phyloP scores from a whole-genome alignment of 2,888 invertebrate genomes.

The Anoplius nigerrimus region DNA sequence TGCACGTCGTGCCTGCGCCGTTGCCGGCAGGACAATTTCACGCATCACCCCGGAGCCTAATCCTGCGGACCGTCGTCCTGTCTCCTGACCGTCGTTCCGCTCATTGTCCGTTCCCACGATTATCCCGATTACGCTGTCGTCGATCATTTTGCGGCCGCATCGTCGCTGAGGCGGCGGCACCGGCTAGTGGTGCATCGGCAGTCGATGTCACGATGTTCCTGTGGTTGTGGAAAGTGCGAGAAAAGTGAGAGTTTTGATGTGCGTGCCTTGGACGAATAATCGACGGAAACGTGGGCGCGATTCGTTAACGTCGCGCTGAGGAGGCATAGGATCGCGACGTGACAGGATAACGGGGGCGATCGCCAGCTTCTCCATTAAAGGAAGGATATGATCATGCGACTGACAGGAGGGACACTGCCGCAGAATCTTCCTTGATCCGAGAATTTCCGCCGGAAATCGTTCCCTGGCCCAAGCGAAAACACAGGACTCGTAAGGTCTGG shows the following conservation, averaged over 20 bases:
- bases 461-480: constrained; percentile 34
- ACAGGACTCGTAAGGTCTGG: constrained; percentile 45
- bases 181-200: constrained; percentile 18
- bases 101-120: background rate
- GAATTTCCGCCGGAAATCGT: constrained; percentile 24
- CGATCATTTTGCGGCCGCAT: constrained; percentile 15
- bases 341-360: background rate
- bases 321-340: background rate
- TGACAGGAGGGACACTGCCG: constrained; percentile 33
- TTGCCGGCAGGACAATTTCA: too few relatives aligned
- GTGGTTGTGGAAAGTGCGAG: constrained; percentile 59
- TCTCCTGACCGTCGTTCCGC: background rate
- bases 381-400: constrained; percentile 46
- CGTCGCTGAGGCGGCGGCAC: background rate
- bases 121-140: constrained; percentile 1
- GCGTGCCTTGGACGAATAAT: background rate
- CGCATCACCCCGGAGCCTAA: background rate
- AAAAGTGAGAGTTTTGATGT: constrained; percentile 47
- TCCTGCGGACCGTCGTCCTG: background rate
- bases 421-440: constrained; percentile 49
- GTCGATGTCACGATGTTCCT: constrained; percentile 52
- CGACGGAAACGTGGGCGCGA: background rate
- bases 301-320: too few relatives aligned
- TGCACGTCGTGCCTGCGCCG: too few relatives aligned
- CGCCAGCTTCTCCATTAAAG: background rate